Base-by-base conservation (phyloP, 2,113 vertebrate species). In the Aspiorhynchus laticeps region DNA sequence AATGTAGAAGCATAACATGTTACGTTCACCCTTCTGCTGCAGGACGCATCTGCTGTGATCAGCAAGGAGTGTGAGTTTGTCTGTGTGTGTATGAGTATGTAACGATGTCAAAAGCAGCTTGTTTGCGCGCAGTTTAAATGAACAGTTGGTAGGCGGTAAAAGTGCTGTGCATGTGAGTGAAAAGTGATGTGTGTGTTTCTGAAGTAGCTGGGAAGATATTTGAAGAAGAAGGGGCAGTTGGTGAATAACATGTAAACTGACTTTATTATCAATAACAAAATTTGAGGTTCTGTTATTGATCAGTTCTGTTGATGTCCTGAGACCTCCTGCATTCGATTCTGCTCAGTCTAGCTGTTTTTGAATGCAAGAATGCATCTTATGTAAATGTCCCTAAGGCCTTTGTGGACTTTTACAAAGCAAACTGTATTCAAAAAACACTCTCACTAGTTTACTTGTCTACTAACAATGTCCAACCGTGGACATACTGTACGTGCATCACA, bases 21-120 rank as follows among this genome's bases (percentile, higher is more conserved):
- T 71, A 78, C 86, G 59, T 87, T 84, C 51, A 87, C 88, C 84
- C 65, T 88, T 90, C 81, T 91, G 88, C 71, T 83, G 38, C 26
- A 56, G 48, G 75, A 61, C 8, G 61, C 73, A 87, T 87, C 88
- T 82, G 56, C 85, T 84, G 84, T 87, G 84, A 87, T 90, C 81
- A 83, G 85, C 69, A 38, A 9, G 31, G 51, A 53, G 84, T 61
- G 67, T 75, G 65, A 36, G 36, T n/a, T 56, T n/a, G 56, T 15
- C 21, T 73, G 28, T 43, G 31, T 63, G 21, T 36, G 84, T 48
- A 41, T 26, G 86, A 78, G 80, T 69, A 41, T 28, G 59, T 48
- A 38, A 9, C 9, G 21, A 56, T 21, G 17, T 38, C 21, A 38
- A 24, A 73, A 59, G 53, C 65, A 43, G 11, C 11, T 33, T 75